Conservation (phyloP, 2,888 invertebrate genomes). For the Drosophila eohydei region DNA sequence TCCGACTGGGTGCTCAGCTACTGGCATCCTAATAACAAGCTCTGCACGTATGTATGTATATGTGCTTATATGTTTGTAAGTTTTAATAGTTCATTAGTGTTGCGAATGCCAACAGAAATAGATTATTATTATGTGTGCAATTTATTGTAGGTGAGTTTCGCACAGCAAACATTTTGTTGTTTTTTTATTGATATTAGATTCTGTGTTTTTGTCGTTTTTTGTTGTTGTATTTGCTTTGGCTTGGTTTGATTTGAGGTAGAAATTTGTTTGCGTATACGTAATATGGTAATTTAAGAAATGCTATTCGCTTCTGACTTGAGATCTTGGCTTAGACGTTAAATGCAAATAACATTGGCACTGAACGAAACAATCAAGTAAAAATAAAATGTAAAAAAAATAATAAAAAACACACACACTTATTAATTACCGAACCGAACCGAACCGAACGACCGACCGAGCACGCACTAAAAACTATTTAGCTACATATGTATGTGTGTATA, state of each 20-base stretch:
- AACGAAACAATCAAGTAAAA: constrained; percentile 26
- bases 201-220: constrained; percentile 18
- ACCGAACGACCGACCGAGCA: constrained; percentile 71
- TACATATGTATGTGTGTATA: constrained; percentile 33
- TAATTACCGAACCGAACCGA: constrained; percentile 55
- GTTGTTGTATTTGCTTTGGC: constrained; percentile 38
- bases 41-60: constrained; percentile 1
- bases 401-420: constrained; percentile 30
- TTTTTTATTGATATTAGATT: constrained; percentile 6
- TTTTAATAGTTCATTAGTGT: constrained; percentile 39
- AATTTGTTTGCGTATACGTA: constrained; percentile 52
- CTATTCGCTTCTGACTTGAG: constrained; percentile 39
- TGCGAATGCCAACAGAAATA: constrained; percentile 35
- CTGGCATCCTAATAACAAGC: constrained; percentile 17
- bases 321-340: constrained; percentile 51
- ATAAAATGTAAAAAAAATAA: constrained; percentile 21
- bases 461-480: constrained; percentile 49
- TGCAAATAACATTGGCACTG: constrained; percentile 51
- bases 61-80: not conserved
- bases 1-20: constrained; percentile 16
- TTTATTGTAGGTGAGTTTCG: constrained; percentile 29
- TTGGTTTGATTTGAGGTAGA: constrained; percentile 40
- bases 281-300: constrained; percentile 46
- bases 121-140: constrained; percentile 41
- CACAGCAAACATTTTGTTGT: constrained; percentile 47